Evolutionary conservation across 2,888 invertebrate genomes (phyloP).

Genomic region (Caenorhabditis angaria): DNA sequence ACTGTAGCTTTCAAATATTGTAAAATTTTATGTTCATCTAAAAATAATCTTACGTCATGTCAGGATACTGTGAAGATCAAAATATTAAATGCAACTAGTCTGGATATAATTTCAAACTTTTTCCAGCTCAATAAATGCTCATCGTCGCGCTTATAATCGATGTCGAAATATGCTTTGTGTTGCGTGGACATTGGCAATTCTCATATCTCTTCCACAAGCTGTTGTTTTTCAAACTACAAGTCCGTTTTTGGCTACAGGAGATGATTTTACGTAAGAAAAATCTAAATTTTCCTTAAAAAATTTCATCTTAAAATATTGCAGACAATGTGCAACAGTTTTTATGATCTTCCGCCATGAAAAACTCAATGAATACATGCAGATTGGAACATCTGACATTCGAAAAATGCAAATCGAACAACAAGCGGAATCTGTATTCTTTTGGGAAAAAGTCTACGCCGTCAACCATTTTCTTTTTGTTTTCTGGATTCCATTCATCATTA

Average conservation of each 20-base stretch:
- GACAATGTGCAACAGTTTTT: slow-evolving; percentile 47
- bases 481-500: slow-evolving; percentile 65
- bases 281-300: not conserved
- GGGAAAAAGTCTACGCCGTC: slow-evolving; percentile 60
- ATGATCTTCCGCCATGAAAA: slow-evolving; percentile 41
- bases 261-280: slow-evolving; percentile 56
- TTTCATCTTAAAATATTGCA: slow-evolving; percentile 12
- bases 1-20: too few species aligned
- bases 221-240: slow-evolving; percentile 62
- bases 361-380: slow-evolving; percentile 23
- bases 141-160: slow-evolving; percentile 51
- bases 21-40: too few species aligned
- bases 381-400: slow-evolving; percentile 19
- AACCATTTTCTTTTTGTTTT: slow-evolving; percentile 66
- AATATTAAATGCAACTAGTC: too few species aligned
- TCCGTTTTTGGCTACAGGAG: slow-evolving; percentile 45
- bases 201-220: slow-evolving; percentile 61
- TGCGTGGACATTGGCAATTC: slow-evolving; percentile 60
- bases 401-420: slow-evolving; percentile 32
- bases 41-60: too few species aligned
- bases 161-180: slow-evolving; percentile 55
- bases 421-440: slow-evolving; percentile 23
- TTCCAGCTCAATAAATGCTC: slow-evolving; percentile 59
- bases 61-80: too few species aligned
- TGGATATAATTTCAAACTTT: not conserved